These are phyloP conservation scores for Arrhamphus sclerolepis DNA, from an alignment of 2,797 vertebrate species.

Conservation along the genomic window DNA sequence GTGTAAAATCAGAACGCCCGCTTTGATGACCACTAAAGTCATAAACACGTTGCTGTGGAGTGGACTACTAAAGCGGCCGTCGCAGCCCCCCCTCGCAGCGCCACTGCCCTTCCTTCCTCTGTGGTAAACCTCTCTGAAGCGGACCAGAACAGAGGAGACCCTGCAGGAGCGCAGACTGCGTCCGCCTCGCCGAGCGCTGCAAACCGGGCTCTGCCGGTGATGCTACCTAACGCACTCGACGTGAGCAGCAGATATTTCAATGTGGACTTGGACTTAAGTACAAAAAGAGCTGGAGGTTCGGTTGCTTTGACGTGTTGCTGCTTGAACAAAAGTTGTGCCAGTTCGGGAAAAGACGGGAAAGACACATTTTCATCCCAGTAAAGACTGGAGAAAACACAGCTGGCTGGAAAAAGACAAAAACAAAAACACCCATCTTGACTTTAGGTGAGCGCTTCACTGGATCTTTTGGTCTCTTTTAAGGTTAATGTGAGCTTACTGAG, in stretches of 20 bases:
- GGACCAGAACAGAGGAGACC: conserved; percentile 42
- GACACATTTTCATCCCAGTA: conserved; percentile 15
- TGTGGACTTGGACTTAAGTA: conserved; percentile 5
- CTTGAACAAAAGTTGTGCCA: conserved; percentile 38
- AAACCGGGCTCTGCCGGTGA: conserved; percentile 45
- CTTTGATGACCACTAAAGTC: background rate
- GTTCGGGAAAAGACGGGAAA: background rate
- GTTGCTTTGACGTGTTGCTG: background rate
- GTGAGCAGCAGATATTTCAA: conserved; percentile 8
- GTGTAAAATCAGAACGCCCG: background rate
- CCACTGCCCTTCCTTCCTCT: conserved; percentile 31
- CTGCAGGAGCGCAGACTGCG: conserved; percentile 35
- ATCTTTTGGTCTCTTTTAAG: background rate
- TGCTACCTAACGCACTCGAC: conserved; percentile 36
- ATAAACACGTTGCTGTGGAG: background rate
- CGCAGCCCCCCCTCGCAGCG: conserved; percentile 28
- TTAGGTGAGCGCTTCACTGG: conserved; percentile 44
- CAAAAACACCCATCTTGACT: conserved; percentile 24
- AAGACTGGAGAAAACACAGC: conserved; percentile 12
- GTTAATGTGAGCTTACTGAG: background rate
- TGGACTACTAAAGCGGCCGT: background rate
- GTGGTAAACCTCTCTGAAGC: conserved; percentile 33
- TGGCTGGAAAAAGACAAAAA: conserved; percentile 9
- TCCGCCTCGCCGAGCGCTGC: conserved; percentile 46
- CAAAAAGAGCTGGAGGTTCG: background rate